phyloP scores from a whole-genome alignment of 2,113 vertebrate genomes.

The Lipotes vexillifer region DNA sequence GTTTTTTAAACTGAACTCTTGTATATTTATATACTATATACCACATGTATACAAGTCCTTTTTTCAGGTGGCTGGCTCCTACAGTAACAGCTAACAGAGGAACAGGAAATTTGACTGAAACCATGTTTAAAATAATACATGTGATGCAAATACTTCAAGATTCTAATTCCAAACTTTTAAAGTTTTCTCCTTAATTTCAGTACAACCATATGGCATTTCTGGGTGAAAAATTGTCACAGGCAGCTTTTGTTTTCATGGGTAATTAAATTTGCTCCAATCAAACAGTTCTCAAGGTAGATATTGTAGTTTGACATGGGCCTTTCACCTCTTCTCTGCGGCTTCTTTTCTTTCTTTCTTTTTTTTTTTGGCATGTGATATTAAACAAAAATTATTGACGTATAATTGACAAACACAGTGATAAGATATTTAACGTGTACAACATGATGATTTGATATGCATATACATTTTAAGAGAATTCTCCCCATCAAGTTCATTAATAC shows the following conservation, averaged over 20 bases:
- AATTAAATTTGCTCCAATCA: conserved; percentile 49
- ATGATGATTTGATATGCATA: neutral
- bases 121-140: neutral
- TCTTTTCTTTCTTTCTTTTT: neutral
- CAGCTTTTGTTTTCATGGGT: conserved; percentile 31
- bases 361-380: neutral
- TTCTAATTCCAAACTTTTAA: conserved; percentile 22
- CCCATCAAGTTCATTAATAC: neutral
- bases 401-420: neutral
- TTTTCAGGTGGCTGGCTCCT: neutral
- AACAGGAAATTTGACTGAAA: neutral
- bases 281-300: conserved; percentile 1
- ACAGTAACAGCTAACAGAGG: neutral
- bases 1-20: neutral
- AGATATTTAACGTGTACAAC: neutral
- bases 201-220: neutral
- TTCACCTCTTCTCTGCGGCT: neutral
- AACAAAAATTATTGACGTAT: neutral
- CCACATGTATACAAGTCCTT: neutral
- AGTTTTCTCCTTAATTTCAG: conserved; percentile 6
- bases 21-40: neutral
- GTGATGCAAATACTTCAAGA: neutral
- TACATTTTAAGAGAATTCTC: neutral
- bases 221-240: neutral
- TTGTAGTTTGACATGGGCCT: neutral